Base-by-base conservation (phyloP, 2,797 vertebrate species). In the Diceros bicornis region DNA sequence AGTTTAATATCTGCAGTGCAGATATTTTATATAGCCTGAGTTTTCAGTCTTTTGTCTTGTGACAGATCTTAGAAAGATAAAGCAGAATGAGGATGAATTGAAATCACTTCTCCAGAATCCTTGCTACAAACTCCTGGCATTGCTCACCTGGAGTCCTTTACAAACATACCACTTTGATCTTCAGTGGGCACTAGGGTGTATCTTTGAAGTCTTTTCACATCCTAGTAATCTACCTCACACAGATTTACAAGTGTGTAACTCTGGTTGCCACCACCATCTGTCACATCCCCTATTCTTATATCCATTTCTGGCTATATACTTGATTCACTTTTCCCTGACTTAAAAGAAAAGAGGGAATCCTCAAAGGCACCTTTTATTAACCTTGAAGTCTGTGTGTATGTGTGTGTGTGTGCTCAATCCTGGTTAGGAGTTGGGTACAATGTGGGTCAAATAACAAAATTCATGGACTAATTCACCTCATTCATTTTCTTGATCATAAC, bases 131-230 rank as follows among this genome's bases (percentile, higher is more conserved):
- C n/a, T 75, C 66, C 50, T 11, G 27, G 25, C n/a, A 50, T 82
- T 62, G 32, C 77, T 77, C 29, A 66, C 81, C 74, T 52, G 21
- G 16, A 47, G 55, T 66, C 83, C 77, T 68, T 91, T 90, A 27
- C 27, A 91, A 77, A 59, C 21, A 14, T 59, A 29, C 7, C 17
- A 57, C 90, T 97, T 93, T 96, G 91, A 95, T 96, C 88, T 96
- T 97, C 95, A 96, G 66, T 97, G 87, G 85, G 27, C 57, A 37
- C 4, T 3, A 50, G 62, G 79, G 11, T 55, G 27, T 57, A 55
- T 72, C 92, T 94, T 91, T 97, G 90, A 94, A 94, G 74, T 94
- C 85, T 89, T 91, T 69, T 61, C 55, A 91, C 77, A 94, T 86
- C 83, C 17, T 57, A 21, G 59, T 69, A 71, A 95, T 94, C 68